A percentile compares a stretch with the other conserved stretches of the same genome.
These are phyloP conservation scores for Deilephila elpenor DNA, from an alignment of 2,888 invertebrate species.

Conservation along the genomic window DNA sequence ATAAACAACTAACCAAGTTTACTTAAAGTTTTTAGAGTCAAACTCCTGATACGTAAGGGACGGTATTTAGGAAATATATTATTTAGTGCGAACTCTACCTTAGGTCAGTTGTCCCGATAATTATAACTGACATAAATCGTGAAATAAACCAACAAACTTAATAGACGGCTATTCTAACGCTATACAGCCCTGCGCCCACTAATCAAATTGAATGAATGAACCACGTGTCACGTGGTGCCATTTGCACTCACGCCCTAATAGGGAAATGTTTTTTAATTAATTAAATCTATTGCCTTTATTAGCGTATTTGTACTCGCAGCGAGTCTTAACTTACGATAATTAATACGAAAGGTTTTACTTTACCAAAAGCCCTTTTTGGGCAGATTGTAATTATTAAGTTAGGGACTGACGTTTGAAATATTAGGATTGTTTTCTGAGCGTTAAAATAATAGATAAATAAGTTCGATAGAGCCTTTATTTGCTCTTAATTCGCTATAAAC, in stretches of 20 bases:
- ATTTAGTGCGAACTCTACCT: no score
- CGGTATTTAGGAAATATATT: no score
- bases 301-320: not conserved
- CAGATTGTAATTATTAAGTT: not conserved
- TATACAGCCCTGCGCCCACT: not conserved
- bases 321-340: not conserved
- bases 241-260: not conserved
- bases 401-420: not conserved
- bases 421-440: slow-evolving; percentile 33
- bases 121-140: not conserved
- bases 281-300: slow-evolving; percentile 3
- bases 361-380: not conserved
- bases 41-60: no score
- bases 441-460: slow-evolving; percentile 49
- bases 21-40: no score
- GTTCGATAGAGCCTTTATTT: slow-evolving; percentile 45
- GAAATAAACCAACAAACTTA: not conserved
- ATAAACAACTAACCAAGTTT: no score
- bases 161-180: not conserved
- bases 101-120: no score
- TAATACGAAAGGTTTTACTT: slow-evolving; percentile 8
- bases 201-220: not conserved
- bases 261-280: not conserved
- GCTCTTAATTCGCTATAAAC: slow-evolving; percentile 47
- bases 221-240: not conserved